Base-by-base conservation (phyloP, 2,888 invertebrate genomes). In the Lissonota sp. region DNA sequence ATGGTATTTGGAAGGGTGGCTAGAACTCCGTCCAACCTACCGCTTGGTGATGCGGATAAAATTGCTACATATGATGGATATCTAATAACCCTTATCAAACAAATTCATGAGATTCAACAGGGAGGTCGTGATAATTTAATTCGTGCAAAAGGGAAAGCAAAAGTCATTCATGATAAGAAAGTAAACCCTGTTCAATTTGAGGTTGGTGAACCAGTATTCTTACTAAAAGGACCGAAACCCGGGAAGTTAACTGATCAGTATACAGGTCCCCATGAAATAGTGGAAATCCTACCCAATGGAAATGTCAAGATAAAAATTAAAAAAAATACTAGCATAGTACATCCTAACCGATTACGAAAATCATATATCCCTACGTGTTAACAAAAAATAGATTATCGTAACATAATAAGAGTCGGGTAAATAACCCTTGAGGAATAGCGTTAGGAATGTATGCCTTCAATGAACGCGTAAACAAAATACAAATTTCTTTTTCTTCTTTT, bases 241-340 rank as follows among this genome's bases (percentile, higher is more conserved):
- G 72, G 77, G 4, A 83, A 84, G 74, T 39, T 84, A 14, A 79
- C 53, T 0, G 49, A 79, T 8, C 63, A 76, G 3, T 84, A 84
- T 39, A 51, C 73, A 0, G 83, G 83, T 6, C 84, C 84, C 2
- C 74, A 76, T 37, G 62, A 82, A 46, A 58, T 84, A 0, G 8
- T 83, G n/a, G 79, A 83, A 42, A 66, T 71, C 39, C 51, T 80
- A 5, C 39, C 53, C 0, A 77, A 75, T 12, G 49, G 74, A 16
- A 81, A 83, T 51, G n/a, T 74, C 5, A 78, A 55, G 26, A 79
- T 79, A 7, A 37, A 57, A 39, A 71, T 51, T 39, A 79, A 64
- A 12, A 70, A 66, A 5, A 75, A 62, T 62, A 5, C 69, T 5
- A 16, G 55, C 26, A 39, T 78, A 6, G 74, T 73, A 6, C 64